A percentile compares a stretch with the other conserved stretches of the same genome.
Conservation (phyloP, 2,113 vertebrate species). For the Nansenia antarctica region DNA sequence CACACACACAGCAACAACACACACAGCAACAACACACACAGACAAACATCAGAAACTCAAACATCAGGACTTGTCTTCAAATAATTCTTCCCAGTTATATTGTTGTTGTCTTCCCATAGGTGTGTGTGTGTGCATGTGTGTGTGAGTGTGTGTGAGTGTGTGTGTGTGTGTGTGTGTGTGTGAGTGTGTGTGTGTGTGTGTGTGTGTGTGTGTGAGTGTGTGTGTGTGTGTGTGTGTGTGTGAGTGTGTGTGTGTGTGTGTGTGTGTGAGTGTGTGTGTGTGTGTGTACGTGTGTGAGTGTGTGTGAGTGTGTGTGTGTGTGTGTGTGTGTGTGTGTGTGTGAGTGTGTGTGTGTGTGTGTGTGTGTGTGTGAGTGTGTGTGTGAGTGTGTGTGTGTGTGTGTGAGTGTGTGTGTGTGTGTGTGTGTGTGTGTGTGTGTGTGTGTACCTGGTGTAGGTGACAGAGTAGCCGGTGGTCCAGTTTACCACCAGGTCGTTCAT, state of each 20-base stretch:
- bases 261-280: background rate
- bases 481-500: too few relatives aligned
- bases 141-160: background rate
- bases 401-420: background rate
- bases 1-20: background rate
- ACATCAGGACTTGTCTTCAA: background rate
- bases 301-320: background rate
- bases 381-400: background rate
- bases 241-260: background rate
- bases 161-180: background rate
- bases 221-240: background rate
- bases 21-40: background rate
- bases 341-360: background rate
- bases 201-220: background rate
- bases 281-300: background rate
- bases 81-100: background rate
- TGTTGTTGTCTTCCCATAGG: background rate
- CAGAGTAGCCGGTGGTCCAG: constrained; percentile 22
- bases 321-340: background rate
- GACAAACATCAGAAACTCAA: background rate
- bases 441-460: background rate
- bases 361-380: background rate
- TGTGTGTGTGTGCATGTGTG: background rate
- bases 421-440: background rate
- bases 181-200: background rate